Percentiles rank a stretch among this genome's conserved stretches.
Evolutionary conservation across 1,140 invertebrate species (phyloP).

Genomic region (Eciton burchellii): DNA sequence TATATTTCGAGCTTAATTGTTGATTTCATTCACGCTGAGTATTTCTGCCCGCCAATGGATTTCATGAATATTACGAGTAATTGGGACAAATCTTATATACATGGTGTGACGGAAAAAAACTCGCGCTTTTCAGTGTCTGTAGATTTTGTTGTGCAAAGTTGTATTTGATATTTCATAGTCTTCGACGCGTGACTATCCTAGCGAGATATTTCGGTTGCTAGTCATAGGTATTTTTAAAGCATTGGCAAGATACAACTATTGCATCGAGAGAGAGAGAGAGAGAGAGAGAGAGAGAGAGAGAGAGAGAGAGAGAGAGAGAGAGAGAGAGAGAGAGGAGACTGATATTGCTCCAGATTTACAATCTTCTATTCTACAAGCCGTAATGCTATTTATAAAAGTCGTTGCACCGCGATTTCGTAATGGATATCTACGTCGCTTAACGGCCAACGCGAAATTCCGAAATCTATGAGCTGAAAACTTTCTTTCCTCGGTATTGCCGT

Average conservation of each 20-base stretch:
- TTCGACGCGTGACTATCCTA: background rate
- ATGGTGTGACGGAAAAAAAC: background rate
- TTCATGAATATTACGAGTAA: background rate
- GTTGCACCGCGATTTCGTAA: slow-evolving; percentile 10
- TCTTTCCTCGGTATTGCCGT: background rate
- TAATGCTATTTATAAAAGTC: slow-evolving; percentile 38
- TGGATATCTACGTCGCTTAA: slow-evolving; percentile 9
- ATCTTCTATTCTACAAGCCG: slow-evolving; percentile 34
- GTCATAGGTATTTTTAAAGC: slow-evolving; percentile 43
- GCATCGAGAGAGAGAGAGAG: too few relatives aligned
- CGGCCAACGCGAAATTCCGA: slow-evolving; percentile 20
- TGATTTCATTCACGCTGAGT: background rate
- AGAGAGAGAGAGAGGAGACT: background rate
- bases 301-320: too few relatives aligned
- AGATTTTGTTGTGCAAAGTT: background rate
- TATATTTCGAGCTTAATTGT: background rate
- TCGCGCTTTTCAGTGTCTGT: background rate
- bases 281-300: too few relatives aligned
- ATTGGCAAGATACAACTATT: slow-evolving; percentile 8
- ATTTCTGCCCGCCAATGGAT: background rate
- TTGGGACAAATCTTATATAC: background rate
- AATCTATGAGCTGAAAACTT: slow-evolving; percentile 38
- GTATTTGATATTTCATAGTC: background rate
- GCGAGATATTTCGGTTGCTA: slow-evolving; percentile 30
- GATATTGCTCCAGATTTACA: slow-evolving; percentile 9